Percentiles rank a stretch among this genome's conserved stretches.
Evolutionary conservation across 2,113 vertebrate species (phyloP).

Genomic region (Oncorhynchus kisutch): DNA sequence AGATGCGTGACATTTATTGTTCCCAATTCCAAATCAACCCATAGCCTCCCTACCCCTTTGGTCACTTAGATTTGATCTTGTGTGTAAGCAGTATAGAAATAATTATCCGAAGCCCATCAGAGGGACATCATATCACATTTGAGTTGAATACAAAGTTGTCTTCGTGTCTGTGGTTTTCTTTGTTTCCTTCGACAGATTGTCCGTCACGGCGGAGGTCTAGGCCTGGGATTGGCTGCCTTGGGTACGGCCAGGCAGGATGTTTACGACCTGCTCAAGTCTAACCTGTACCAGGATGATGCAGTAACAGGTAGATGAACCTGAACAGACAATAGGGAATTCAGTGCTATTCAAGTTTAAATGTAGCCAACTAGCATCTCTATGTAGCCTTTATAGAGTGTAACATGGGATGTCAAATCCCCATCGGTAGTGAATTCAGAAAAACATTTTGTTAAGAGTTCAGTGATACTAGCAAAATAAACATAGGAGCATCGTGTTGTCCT

Average conservation of each 20-base stretch:
- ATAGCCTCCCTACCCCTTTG: background rate
- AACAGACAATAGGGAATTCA: background rate
- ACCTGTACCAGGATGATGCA: slow-evolving; percentile 97
- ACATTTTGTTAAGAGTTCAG: no score
- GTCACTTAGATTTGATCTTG: background rate
- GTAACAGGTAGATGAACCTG: slow-evolving; percentile 83
- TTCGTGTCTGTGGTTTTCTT: background rate
- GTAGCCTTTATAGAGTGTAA: no score
- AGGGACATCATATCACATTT: no score
- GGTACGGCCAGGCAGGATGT: slow-evolving; percentile 97
- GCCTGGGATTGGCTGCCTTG: slow-evolving; percentile 93
- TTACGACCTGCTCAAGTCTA: slow-evolving; percentile 96
- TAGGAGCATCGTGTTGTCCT: no score
- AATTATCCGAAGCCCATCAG: no score
- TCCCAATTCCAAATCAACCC: background rate
- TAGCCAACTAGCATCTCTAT: no score
- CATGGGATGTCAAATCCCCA: no score
- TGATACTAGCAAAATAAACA: no score
- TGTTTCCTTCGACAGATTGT: slow-evolving; percentile 81
- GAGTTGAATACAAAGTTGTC: no score
- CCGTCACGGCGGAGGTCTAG: slow-evolving; percentile 93
- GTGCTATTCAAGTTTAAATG: no score
- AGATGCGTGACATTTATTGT: background rate
- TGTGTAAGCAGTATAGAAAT: no score
- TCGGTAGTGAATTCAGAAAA: no score